Percentiles rank a stretch among this genome's conserved stretches.
These are phyloP conservation scores for Caenorhabditis japonica DNA, from an alignment of 2,888 invertebrate species.

Conservation along the genomic window DNA sequence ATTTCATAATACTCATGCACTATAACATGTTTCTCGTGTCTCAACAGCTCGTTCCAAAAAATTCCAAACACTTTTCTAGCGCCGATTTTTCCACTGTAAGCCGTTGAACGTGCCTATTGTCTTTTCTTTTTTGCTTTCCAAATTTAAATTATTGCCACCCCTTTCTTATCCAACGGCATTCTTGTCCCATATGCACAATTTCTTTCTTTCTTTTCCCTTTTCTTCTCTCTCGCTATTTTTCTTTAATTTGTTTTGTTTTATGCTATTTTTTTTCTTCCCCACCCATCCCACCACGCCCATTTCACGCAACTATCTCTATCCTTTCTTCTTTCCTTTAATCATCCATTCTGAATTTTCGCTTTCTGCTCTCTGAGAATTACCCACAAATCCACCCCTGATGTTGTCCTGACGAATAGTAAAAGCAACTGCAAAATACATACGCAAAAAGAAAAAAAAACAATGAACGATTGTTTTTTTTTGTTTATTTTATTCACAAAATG, in stretches of 20 bases:
- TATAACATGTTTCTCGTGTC: constrained; percentile 37
- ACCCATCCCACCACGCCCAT: constrained; percentile 3
- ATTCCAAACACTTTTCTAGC: constrained; percentile 10
- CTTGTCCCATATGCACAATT: constrained; percentile 45
- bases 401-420: constrained; percentile 33
- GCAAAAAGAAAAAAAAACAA: too few relatives aligned
- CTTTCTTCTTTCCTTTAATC: constrained; percentile 24
- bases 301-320: constrained; percentile 42
- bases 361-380: constrained; percentile 54
- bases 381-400: too few relatives aligned
- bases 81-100: constrained; percentile 11
- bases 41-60: constrained; percentile 33
- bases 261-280: constrained; percentile 3
- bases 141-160: constrained; percentile 20
- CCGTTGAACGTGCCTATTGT: constrained; percentile 24
- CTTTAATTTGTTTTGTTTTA: constrained; percentile 18
- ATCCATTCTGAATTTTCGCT: constrained; percentile 46
- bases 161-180: constrained; percentile 16
- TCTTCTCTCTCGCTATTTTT: too few relatives aligned
- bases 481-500: constrained; percentile 14
- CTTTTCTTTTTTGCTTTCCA: constrained; percentile 6
- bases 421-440: constrained; percentile 24
- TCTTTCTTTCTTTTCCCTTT: not conserved
- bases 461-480: not conserved
- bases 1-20: constrained; percentile 50